Evolutionary conservation across 2,113 vertebrate genomes (phyloP), one percentile per base, ranked within the genome.

Genomic region (Corythaeola cristata): DNA sequence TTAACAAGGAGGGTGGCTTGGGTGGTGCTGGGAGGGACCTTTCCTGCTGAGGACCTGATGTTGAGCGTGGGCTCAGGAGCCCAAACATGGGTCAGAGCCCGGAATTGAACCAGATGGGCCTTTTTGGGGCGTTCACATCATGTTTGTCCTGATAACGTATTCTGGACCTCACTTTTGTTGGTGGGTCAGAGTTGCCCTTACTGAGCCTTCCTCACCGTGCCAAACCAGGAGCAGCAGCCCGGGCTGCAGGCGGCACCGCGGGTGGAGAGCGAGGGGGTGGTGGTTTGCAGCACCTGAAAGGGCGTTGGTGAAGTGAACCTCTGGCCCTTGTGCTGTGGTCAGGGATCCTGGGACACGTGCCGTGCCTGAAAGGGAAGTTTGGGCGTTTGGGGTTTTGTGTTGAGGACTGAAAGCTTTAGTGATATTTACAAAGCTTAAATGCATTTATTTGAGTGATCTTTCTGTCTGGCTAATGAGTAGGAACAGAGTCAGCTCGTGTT

Each of bases 81-180:
- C 56, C 21, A 56, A 4, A 12, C 4, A 2, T 5, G 45, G 23
- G 22, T 39, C 45, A 30, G 60, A 62, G 79, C 39, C 68, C 28
- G 52, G 68, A 19, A 15, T 3, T 11, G 45, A 63, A 33, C 23
- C 35, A 28, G 22, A 7, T 19, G 35, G 35, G 41, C 47, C 33
- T 39, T 27, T 7, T 1, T 4, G 13, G n/a, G 28, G 27, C 1
- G 11, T 55, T 62, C 17, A 6, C 8, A 2, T 8, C 15, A 0
- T 1, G 12, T 52, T 49, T 37, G 21, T 44, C 44, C n/a, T 30
- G 20, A 20, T 7, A 3, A 10, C 3, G 0, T 15, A 5, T 49
- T 39, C n/a, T 30, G 49, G 28, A 18, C 20, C 33, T 37, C n/a
- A 5, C 15, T 5, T 21, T 15, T 59, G 5, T 6, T 19, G 60